A percentile compares a stretch with the other conserved stretches of the same genome.
These are phyloP conservation scores for Eupithecia exiguata DNA, from an alignment of 2,888 invertebrate species.

Conservation along the genomic window DNA sequence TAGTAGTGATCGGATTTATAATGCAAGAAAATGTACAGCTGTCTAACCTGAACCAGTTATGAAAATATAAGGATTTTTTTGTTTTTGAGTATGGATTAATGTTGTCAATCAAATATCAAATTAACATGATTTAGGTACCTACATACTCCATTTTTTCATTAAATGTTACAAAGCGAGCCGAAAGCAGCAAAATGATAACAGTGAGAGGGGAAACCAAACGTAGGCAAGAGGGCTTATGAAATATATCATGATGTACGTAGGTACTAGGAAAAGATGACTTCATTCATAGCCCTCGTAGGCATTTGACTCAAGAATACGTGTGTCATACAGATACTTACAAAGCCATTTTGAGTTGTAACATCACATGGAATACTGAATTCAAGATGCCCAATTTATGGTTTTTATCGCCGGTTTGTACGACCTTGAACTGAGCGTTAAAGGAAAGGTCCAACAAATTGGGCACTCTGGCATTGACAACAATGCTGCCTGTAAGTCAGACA, in stretches of 20 bases:
- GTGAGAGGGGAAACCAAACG: neutral
- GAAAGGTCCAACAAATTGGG: slow-evolving; percentile 41
- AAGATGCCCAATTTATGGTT: neutral
- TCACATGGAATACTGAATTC: neutral
- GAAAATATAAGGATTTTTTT: neutral
- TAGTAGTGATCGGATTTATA: neutral
- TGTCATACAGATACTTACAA: neutral
- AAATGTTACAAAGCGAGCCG: neutral
- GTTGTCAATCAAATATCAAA: neutral
- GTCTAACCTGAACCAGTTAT: neutral
- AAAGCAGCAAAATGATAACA: neutral
- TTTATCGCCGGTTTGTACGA: slow-evolving; percentile 19
- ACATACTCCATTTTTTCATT: neutral
- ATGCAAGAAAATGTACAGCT: neutral
- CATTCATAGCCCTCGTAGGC: neutral
- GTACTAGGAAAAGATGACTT: slow-evolving; percentile 4
- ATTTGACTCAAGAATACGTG: neutral
- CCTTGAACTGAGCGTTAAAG: slow-evolving; percentile 42
- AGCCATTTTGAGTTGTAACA: neutral
- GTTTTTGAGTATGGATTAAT: neutral
- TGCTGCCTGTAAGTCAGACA: slow-evolving; percentile 33
- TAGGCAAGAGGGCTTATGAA: neutral
- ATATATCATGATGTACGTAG: neutral
- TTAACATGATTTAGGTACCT: neutral
- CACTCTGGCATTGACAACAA: slow-evolving; percentile 39